A percentile compares a stretch with the other conserved stretches of the same genome.
Conservation (phyloP, 2,113 vertebrate species). For the Rhinichthys klamathensis region DNA sequence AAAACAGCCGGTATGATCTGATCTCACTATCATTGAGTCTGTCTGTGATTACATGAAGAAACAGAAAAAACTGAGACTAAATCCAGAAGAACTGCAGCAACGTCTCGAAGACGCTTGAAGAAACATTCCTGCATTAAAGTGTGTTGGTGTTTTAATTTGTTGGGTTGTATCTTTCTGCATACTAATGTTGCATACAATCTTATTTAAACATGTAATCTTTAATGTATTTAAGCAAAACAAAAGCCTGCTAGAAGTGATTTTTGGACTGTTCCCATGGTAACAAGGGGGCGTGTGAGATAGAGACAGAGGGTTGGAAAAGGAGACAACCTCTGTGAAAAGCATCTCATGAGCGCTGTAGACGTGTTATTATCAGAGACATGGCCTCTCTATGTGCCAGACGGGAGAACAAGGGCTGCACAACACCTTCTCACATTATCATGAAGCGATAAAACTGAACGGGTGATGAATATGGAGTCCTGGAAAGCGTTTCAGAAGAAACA, state of each 20-base stretch:
- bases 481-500: background rate
- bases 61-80: too few species aligned
- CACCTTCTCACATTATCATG: slow-evolving; percentile 26
- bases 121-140: too few species aligned
- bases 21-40: accelerated
- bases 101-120: too few species aligned
- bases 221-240: background rate
- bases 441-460: background rate
- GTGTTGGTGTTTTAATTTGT: background rate
- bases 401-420: background rate
- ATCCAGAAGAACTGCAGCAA: too few species aligned
- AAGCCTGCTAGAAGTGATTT: background rate
- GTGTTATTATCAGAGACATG: slow-evolving; percentile 21
- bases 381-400: slow-evolving; percentile 6
- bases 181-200: background rate
- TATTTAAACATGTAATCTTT: background rate
- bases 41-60: too few species aligned
- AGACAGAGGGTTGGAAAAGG: slow-evolving; percentile 23
- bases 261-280: slow-evolving; percentile 54
- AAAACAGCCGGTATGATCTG: too few species aligned
- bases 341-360: background rate
- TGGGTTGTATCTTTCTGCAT: background rate
- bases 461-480: background rate
- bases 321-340: slow-evolving; percentile 8
- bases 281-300: background rate